A percentile compares a stretch with the other conserved stretches of the same genome.
Conservation (phyloP, 2,797 vertebrate genomes). For the Semotilus atromaculatus region DNA sequence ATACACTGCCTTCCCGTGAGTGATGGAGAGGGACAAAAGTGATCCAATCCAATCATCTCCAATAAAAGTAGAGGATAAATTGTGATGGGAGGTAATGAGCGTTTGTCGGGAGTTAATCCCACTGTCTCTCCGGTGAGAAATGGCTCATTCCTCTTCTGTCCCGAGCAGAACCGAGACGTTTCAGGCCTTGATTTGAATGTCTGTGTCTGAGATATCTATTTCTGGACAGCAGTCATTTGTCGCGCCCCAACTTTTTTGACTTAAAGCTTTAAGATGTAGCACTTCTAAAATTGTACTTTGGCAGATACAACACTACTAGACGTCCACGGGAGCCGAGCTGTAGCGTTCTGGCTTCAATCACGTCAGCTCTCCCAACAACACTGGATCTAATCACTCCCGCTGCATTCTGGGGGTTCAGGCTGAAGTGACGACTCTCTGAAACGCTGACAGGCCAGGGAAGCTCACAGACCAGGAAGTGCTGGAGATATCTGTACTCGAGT, state of each 20-base stretch:
- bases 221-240: conserved; percentile 13
- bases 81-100: conserved; percentile 55
- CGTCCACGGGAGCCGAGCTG: neutral
- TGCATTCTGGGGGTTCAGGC: conserved; percentile 17
- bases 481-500: conserved; percentile 24
- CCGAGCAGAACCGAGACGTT: conserved; percentile 28
- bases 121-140: conserved; percentile 35
- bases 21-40: conserved; percentile 39
- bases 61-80: conserved; percentile 52
- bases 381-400: conserved; percentile 26
- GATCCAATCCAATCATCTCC: conserved; percentile 50
- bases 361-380: conserved; percentile 14
- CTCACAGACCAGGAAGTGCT: conserved; percentile 48
- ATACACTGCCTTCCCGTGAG: conserved; percentile 41
- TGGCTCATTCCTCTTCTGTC: conserved; percentile 6
- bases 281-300: conserved; percentile 28
- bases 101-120: conserved; percentile 39
- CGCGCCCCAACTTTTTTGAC: conserved; percentile 2
- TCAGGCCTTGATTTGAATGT: conserved; percentile 20
- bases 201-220: conserved; percentile 30
- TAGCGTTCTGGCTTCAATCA: conserved; percentile 7
- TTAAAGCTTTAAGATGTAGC: conserved; percentile 9
- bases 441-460: conserved; percentile 42
- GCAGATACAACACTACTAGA: neutral
- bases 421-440: conserved; percentile 42